phyloP scores from a whole-genome alignment of 2,113 vertebrate genomes.

The Serilophus lunatus region DNA sequence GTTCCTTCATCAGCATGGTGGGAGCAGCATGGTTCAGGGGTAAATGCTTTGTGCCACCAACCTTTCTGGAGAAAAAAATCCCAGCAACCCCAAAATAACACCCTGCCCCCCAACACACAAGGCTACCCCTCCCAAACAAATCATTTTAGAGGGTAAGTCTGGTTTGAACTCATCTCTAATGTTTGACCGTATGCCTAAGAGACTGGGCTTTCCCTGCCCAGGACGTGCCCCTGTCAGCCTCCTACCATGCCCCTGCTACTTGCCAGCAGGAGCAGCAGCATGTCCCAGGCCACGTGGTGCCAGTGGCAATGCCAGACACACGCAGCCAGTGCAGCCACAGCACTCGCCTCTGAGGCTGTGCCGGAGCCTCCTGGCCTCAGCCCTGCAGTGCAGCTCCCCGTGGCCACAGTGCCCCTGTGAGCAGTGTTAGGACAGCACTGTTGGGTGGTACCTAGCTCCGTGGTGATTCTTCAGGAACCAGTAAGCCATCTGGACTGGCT shows the following conservation, averaged over 20 bases:
- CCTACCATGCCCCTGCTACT: neutral
- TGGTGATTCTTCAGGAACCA: neutral
- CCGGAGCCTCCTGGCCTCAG: neutral
- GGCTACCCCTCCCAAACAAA: neutral
- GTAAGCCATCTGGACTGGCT: neutral
- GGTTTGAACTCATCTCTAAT: neutral
- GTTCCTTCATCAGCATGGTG: rapidly evolving
- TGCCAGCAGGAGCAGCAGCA: neutral
- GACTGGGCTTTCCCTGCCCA: neutral
- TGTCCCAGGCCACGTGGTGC: rapidly evolving
- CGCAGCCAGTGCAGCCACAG: neutral
- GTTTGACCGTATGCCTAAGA: neutral
- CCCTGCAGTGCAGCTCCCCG: neutral
- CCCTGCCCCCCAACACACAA: neutral
- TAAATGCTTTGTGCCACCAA: neutral
- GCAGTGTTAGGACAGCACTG: neutral
- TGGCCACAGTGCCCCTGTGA: rapidly evolving
- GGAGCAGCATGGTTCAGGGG: neutral
- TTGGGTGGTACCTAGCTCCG: rapidly evolving
- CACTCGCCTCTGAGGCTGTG: neutral
- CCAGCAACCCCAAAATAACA: neutral
- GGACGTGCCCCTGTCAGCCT: neutral
- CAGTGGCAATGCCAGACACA: rapidly evolving
- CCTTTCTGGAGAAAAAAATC: neutral
- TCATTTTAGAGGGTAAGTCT: neutral